Evolutionary conservation across 2,797 vertebrate species (phyloP), one percentile per base, ranked within the genome.

Genomic region (Pangasius macronema): DNA sequence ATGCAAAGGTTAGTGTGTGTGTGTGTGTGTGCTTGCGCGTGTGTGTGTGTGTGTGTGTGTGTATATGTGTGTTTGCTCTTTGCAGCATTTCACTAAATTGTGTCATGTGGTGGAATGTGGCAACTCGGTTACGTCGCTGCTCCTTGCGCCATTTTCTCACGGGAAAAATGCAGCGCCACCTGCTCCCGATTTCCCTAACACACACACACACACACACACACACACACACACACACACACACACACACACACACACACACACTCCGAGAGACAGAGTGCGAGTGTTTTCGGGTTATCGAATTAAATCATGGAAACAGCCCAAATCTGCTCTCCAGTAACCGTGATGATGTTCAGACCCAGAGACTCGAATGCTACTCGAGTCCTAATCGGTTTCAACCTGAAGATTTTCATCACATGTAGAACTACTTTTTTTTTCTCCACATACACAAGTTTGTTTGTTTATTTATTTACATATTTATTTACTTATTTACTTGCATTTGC

Each of bases 101-200:
- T 93, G 88, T 93, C 90, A 91, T 91, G 84, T 72, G 84, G 90
- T 90, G 93, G 94, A 94, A 95, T 95, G 94, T 94, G 91, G 91
- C 91, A 88, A 91, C 86, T 92, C 86, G 82, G 92, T 93, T 93
- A 88, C 90, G 92, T 89, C 80, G 88, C 89, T 87, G 85, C 86
- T 51, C 87, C 82, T 90, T 86, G 39, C 72, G 88, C 91, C 92
- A 92, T 94, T 93, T 95, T 95, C 95, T 94, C 94, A 95, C 92
- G 93, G 94, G 94, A 94, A 95, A 95, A 92, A 86, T 39, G 63
- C 33, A 73, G 57, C 63, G 72, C 57, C 70, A 61, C 68, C 80
- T 87, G 65, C 68, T 81, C 46, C 53, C 3, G 33, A 42, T 13
- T 33, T 72, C 49, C 22, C 75, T 0, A 22, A 46, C 79, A 61